These are phyloP conservation scores for Sesia apiformis DNA, from an alignment of 2,888 invertebrate genomes.

Conservation along the genomic window DNA sequence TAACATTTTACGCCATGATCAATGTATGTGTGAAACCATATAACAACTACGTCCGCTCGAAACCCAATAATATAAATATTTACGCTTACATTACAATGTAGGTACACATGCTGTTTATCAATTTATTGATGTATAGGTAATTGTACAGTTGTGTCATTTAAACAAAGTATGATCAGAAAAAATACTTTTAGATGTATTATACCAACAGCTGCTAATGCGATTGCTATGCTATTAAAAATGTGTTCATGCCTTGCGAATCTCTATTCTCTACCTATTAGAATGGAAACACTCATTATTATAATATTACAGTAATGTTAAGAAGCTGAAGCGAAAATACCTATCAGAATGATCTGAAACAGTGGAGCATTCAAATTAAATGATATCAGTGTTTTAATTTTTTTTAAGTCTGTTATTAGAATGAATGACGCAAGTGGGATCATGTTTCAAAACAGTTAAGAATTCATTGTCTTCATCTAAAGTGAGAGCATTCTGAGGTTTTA, in stretches of 20 bases:
- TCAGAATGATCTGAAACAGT: constrained; percentile 17
- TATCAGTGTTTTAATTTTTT: constrained; percentile 17
- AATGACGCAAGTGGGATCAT: constrained; percentile 30
- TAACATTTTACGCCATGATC: not conserved
- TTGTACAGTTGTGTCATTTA: too few species aligned
- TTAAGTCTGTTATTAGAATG: constrained; percentile 24
- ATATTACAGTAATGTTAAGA: too few species aligned
- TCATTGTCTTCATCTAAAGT: constrained; percentile 32
- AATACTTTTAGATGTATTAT: too few species aligned
- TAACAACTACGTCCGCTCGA: constrained; percentile 3
- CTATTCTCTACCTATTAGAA: too few species aligned
- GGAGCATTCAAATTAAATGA: constrained; percentile 15
- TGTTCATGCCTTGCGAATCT: too few species aligned
- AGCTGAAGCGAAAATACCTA: constrained; percentile 28
- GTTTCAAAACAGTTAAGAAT: constrained; percentile 35
- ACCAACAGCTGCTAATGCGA: too few species aligned
- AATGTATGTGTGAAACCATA: constrained; percentile 25
- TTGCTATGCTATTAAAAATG: too few species aligned
- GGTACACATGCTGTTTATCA: too few species aligned
- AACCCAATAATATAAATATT: constrained; percentile 3
- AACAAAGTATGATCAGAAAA: too few species aligned
- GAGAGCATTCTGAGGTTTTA: constrained; percentile 24
- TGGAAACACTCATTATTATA: too few species aligned
- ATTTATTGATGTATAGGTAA: too few species aligned
- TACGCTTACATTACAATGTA: not conserved